Evolutionary conservation across 2,888 invertebrate genomes (phyloP).

Genomic region (Meteorus cinctellus): DNA sequence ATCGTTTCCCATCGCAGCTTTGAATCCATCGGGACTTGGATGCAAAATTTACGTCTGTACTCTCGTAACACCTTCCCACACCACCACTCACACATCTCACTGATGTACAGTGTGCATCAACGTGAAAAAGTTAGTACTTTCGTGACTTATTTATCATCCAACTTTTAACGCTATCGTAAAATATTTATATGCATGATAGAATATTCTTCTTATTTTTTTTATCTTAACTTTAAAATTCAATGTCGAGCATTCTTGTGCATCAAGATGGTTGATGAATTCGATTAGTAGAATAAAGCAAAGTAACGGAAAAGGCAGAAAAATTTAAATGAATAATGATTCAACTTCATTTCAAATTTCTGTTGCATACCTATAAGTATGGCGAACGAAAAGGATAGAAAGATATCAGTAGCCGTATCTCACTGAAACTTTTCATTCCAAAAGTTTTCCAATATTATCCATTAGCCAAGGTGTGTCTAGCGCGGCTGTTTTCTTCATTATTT

Average conservation of each 20-base stretch:
- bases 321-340: neutral
- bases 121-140: slow-evolving; percentile 12
- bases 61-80: neutral
- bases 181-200: slow-evolving; percentile 10
- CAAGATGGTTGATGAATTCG: neutral
- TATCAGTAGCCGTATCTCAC: neutral
- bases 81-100: slow-evolving; percentile 2
- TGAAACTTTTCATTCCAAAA: slow-evolving; percentile 17
- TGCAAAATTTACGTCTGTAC: slow-evolving; percentile 30
- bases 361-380: neutral
- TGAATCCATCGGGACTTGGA: slow-evolving; percentile 29
- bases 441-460: slow-evolving; percentile 21
- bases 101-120: slow-evolving; percentile 2
- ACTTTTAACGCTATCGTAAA: slow-evolving; percentile 7
- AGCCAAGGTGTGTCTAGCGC: slow-evolving; percentile 13
- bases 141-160: slow-evolving; percentile 2
- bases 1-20: slow-evolving; percentile 31
- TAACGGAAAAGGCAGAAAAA: neutral
- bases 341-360: neutral
- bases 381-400: neutral
- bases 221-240: neutral
- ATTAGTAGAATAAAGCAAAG: neutral
- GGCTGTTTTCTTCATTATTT: slow-evolving; percentile 29
- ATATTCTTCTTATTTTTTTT: neutral
- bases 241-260: neutral